A percentile compares a stretch with the other conserved stretches of the same genome.
Conservation (phyloP, 2,113 vertebrate species). For the Smithornis capensis region DNA sequence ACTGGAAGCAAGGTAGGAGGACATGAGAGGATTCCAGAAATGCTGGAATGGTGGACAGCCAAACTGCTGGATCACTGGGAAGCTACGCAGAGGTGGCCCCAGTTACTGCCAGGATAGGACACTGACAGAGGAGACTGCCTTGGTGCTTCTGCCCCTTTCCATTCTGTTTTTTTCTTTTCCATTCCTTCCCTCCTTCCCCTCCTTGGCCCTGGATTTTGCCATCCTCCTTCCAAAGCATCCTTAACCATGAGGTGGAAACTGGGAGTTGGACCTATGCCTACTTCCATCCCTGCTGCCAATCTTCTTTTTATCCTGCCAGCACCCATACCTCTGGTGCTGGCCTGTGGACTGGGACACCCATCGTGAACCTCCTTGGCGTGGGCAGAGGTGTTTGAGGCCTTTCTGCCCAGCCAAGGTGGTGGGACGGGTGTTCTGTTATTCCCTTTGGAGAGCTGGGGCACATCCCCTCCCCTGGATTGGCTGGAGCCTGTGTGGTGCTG, state of each 20-base stretch:
- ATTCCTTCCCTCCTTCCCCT: neutral
- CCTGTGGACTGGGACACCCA: no score
- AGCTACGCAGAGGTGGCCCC: neutral
- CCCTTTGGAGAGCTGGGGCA: neutral
- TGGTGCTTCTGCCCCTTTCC: neutral
- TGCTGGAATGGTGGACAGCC: neutral
- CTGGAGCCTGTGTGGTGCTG: neutral
- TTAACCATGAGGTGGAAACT: neutral
- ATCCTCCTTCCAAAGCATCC: neutral
- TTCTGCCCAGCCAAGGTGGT: neutral
- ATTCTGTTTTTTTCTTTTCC: neutral
- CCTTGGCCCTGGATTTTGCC: neutral
- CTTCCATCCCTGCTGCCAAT: no score
- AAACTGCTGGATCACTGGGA: neutral
- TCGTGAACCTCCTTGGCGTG: neutral
- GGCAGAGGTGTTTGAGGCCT: neutral
- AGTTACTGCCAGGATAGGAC: neutral
- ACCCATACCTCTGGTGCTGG: neutral
- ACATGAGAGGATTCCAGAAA: neutral
- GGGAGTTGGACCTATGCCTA: no score
- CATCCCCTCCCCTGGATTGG: neutral
- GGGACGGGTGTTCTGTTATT: accelerated
- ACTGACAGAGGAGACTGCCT: neutral
- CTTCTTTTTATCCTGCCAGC: neutral
- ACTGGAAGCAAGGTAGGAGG: neutral